These are phyloP conservation scores for Palythoa grandis DNA, from an alignment of 92 coral and sea anemone genomes.

Conservation along the genomic window DNA sequence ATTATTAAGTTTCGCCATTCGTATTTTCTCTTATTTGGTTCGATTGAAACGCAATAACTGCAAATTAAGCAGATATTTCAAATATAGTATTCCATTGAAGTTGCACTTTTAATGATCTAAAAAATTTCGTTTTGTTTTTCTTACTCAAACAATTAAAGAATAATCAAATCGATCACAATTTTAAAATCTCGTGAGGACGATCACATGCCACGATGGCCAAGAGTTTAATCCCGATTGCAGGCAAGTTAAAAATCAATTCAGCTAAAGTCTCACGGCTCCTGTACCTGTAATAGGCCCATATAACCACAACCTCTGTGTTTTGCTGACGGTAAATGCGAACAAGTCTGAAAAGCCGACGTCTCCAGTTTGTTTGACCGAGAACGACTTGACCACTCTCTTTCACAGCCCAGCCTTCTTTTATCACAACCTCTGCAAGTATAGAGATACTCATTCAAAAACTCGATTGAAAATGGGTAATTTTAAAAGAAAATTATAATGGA, in stretches of 20 bases:
- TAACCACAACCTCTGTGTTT: constrained; percentile 50
- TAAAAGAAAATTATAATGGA: not conserved
- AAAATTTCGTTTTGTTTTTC: no score
- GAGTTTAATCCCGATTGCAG: not conserved
- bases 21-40: no score
- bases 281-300: constrained; percentile 92
- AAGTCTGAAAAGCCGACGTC: constrained; percentile 82
- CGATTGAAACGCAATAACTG: no score
- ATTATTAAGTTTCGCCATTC: no score
- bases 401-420: constrained; percentile 97
- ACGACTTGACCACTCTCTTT: constrained; percentile 96
- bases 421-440: constrained; percentile 42
- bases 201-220: no score
- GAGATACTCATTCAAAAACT: not conserved
- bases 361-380: constrained; percentile 90
- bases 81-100: no score
- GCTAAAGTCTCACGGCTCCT: not conserved
- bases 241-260: not conserved
- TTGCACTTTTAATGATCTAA: no score
- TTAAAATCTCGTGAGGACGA: no score
- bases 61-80: no score
- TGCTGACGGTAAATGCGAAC: constrained; percentile 42
- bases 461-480: not conserved
- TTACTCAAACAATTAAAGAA: no score
- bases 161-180: no score